Percentiles rank a stretch among this genome's conserved stretches.
phyloP scores from a whole-genome alignment of 2,888 invertebrate species.

The Mamestra brassicae region DNA sequence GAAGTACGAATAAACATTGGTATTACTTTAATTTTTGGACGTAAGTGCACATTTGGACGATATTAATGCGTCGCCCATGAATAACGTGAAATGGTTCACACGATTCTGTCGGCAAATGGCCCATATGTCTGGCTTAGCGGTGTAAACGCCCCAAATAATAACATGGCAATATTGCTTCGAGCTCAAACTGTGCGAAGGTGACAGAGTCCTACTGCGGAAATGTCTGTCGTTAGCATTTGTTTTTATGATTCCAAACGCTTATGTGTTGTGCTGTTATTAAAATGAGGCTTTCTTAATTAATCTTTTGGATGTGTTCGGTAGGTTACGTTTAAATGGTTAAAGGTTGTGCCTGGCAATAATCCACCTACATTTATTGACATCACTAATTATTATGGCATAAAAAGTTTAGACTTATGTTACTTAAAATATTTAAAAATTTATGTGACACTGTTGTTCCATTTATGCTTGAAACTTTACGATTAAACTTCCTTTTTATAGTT shows the following conservation, averaged over 20 bases:
- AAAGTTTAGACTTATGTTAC: too few species aligned
- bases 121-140: conserved; percentile 88
- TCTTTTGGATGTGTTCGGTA: background rate
- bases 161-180: conserved; percentile 82
- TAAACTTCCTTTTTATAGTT: too few species aligned
- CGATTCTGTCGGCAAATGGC: conserved; percentile 86
- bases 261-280: conserved; percentile 21
- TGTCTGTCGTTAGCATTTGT: conserved; percentile 55
- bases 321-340: background rate
- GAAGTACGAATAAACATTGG: conserved; percentile 63
- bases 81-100: conserved; percentile 83
- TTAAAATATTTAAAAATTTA: too few species aligned
- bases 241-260: conserved; percentile 37
- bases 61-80: conserved; percentile 84
- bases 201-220: conserved; percentile 54
- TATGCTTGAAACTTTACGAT: too few species aligned
- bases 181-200: conserved; percentile 63
- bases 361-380: too few species aligned
- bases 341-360: too few species aligned
- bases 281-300: conserved; percentile 21
- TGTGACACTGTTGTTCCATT: too few species aligned
- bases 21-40: conserved; percentile 78
- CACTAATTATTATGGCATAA: too few species aligned
- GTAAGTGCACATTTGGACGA: conserved; percentile 80
- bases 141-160: conserved; percentile 87